Conservation (phyloP, 2,113 vertebrate genomes). For the Heteronetta atricapilla region DNA sequence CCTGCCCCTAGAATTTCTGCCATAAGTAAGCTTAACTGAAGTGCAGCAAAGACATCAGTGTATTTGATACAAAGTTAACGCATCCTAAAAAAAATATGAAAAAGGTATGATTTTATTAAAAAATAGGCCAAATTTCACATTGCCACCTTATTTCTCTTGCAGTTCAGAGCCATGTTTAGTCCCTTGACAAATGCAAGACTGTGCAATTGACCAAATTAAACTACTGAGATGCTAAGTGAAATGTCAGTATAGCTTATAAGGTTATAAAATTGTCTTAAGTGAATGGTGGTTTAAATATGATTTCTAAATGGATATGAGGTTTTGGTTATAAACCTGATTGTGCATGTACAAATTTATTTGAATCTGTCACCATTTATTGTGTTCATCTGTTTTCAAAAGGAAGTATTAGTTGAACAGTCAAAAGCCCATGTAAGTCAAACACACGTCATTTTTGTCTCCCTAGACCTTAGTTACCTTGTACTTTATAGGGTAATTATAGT, state of each 20-base stretch:
- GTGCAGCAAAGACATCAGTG: background rate
- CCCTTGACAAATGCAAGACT: background rate
- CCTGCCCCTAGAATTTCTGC: background rate
- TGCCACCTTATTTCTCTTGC: background rate
- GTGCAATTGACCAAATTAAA: background rate
- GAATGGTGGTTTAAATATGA: background rate
- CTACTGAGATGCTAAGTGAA: background rate
- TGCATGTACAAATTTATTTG: background rate
- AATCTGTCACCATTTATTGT: background rate
- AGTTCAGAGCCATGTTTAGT: background rate
- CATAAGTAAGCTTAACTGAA: background rate
- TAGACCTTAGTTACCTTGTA: background rate
- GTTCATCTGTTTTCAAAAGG: background rate
- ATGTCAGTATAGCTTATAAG: background rate
- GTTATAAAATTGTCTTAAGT: background rate
- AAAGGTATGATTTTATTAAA: background rate
- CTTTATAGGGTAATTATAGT: background rate
- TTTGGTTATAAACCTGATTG: background rate
- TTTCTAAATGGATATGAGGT: background rate
- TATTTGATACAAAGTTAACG: background rate
- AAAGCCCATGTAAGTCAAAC: background rate
- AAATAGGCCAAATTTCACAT: background rate
- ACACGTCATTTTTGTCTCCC: background rate
- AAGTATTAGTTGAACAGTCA: background rate
- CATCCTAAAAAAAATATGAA: background rate